phyloP scores from a whole-genome alignment of 2,888 invertebrate genomes.

The Platycheirus albimanus region DNA sequence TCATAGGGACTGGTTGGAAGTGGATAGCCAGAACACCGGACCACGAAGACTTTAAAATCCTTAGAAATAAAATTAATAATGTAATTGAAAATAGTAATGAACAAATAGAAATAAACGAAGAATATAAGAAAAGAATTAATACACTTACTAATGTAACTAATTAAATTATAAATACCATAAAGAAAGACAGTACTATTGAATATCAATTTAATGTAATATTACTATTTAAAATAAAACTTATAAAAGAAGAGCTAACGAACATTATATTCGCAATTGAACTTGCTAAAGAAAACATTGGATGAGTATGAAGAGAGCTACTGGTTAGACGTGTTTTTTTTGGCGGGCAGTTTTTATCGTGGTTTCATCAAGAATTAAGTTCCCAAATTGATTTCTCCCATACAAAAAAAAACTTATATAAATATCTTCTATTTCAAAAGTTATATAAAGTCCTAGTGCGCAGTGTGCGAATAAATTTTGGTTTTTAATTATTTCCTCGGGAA shows the following conservation, averaged over 20 bases:
- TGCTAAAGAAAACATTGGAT: constrained; percentile 29
- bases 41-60: neutral
- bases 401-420: too few relatives aligned
- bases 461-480: too few relatives aligned
- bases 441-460: too few relatives aligned
- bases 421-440: too few relatives aligned
- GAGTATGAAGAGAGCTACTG: too few relatives aligned
- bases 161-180: neutral
- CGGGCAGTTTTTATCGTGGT: too few relatives aligned
- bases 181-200: constrained; percentile 18
- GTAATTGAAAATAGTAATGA: constrained; percentile 1
- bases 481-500: too few relatives aligned
- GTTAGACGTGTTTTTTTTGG: too few relatives aligned
- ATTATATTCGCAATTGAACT: constrained; percentile 34
- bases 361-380: too few relatives aligned
- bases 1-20: constrained; percentile 20
- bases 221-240: constrained; percentile 31
- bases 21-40: neutral
- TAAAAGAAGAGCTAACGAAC: constrained; percentile 43
- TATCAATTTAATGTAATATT: constrained; percentile 8
- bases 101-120: neutral
- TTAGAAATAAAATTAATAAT: constrained; percentile 9
- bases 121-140: neutral
- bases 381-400: too few relatives aligned
- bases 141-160: neutral